Evolutionary conservation across 2,888 invertebrate species (phyloP).

Genomic region (Incurvaria masculella): DNA sequence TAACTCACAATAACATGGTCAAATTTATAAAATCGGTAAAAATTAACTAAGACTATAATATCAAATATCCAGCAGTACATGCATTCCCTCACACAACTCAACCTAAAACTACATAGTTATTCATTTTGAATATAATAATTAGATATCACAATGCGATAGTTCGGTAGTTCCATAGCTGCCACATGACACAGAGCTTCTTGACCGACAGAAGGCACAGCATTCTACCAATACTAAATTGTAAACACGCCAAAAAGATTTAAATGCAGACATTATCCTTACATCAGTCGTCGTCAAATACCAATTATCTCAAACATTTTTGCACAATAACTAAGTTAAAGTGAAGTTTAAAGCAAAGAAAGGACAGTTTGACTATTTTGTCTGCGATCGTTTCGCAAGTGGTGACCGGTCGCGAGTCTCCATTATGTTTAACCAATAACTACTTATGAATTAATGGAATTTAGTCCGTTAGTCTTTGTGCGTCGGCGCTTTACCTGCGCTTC

Average conservation of each 20-base stretch:
- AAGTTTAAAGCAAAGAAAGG: neutral
- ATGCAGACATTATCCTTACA: neutral
- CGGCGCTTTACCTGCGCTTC: no score
- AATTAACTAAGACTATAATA: neutral
- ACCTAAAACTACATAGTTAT: neutral
- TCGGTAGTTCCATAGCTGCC: neutral
- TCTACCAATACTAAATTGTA: neutral
- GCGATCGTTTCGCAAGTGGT: neutral
- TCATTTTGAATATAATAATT: constrained; percentile 35
- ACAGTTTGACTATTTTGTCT: neutral
- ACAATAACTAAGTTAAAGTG: neutral
- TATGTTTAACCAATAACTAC: neutral
- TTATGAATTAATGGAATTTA: neutral
- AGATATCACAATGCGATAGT: constrained; percentile 53
- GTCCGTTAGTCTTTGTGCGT: neutral
- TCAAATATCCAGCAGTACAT: neutral
- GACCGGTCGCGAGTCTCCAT: neutral
- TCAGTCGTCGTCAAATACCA: neutral
- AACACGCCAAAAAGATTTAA: neutral
- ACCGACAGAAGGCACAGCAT: neutral
- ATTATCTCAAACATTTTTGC: neutral
- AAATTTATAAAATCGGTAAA: neutral
- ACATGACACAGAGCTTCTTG: neutral
- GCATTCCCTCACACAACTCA: neutral
- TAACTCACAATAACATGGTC: neutral